A percentile compares a stretch with the other conserved stretches of the same genome.
Evolutionary conservation across 2,888 invertebrate genomes (phyloP).

Genomic region (Leucophenga maculata): DNA sequence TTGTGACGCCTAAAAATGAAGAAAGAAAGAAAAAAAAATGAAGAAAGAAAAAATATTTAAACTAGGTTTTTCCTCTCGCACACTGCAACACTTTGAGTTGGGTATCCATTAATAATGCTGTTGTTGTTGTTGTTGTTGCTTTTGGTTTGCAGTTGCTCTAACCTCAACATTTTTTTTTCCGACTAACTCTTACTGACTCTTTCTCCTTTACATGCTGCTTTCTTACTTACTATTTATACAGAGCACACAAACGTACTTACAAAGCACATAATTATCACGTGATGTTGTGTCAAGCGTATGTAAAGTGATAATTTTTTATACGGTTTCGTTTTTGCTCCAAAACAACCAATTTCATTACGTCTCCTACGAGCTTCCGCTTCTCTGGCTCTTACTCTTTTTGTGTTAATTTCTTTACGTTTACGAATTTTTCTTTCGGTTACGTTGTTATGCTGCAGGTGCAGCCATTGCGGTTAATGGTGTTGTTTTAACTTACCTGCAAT

Average conservation of each 20-base stretch:
- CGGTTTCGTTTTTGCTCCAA: constrained; percentile 21
- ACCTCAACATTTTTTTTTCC: too few species aligned
- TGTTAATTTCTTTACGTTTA: neutral
- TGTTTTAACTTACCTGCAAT: constrained; percentile 20
- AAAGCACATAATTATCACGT: constrained; percentile 34
- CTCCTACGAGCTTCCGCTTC: neutral
- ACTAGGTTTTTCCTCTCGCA: too few species aligned
- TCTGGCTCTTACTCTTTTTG: neutral
- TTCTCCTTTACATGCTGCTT: too few species aligned
- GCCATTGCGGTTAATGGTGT: neutral
- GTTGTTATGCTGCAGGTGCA: neutral
- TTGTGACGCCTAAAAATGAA: too few species aligned
- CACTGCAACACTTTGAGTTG: too few species aligned
- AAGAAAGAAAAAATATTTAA: too few species aligned
- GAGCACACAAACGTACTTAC: neutral
- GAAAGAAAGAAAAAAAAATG: too few species aligned
- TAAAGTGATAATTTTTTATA: constrained; percentile 34
- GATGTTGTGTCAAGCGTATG: constrained; percentile 35
- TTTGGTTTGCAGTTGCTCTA: too few species aligned
- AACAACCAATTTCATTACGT: neutral
- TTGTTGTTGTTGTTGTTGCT: too few species aligned
- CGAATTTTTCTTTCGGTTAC: neutral
- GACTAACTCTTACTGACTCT: too few species aligned
- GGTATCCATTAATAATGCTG: too few species aligned
- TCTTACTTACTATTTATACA: neutral